Evolutionary conservation across 2,888 invertebrate species (phyloP).

Genomic region (Blastobasis lacticolella): DNA sequence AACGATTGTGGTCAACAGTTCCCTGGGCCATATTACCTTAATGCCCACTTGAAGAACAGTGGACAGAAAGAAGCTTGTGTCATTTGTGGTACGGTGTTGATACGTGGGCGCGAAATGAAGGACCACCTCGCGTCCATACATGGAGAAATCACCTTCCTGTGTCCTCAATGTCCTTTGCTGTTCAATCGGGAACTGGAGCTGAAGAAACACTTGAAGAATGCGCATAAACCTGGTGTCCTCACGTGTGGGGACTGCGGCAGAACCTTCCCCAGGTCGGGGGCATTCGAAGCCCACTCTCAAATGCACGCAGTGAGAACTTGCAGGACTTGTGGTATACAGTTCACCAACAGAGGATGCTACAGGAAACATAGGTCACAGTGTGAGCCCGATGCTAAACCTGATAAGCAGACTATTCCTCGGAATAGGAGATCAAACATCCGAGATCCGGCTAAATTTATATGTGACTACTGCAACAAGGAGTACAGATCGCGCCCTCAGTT

Average conservation of each 20-base stretch:
- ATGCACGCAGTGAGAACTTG: conserved; percentile 61
- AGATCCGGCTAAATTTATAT: conserved; percentile 52
- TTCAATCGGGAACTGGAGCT: conserved; percentile 30
- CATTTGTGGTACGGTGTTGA: conserved; percentile 37
- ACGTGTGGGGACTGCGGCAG: conserved; percentile 54
- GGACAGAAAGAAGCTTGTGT: conserved; percentile 54
- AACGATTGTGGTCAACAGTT: conserved; percentile 52
- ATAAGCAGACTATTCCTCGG: conserved; percentile 32
- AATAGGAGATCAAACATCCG: conserved; percentile 48
- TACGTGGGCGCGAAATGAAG: conserved; percentile 39
- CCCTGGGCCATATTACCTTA: conserved; percentile 43
- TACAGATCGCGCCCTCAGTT: conserved; percentile 53
- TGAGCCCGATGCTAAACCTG: conserved; percentile 55
- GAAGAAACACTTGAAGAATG: conserved; percentile 33
- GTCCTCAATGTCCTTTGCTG: conserved; percentile 44
- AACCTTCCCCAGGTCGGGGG: conserved; percentile 36
- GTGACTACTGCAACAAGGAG: conserved; percentile 53
- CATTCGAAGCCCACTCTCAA: conserved; percentile 48
- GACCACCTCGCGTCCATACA: conserved; percentile 39
- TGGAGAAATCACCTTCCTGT: conserved; percentile 27
- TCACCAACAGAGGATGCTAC: conserved; percentile 55
- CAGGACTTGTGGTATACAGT: conserved; percentile 46
- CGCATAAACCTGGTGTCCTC: conserved; percentile 35
- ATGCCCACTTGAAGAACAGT: conserved; percentile 51
- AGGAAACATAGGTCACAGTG: conserved; percentile 51